phyloP scores from a whole-genome alignment of 2,888 invertebrate species.

The Elegia similella region DNA sequence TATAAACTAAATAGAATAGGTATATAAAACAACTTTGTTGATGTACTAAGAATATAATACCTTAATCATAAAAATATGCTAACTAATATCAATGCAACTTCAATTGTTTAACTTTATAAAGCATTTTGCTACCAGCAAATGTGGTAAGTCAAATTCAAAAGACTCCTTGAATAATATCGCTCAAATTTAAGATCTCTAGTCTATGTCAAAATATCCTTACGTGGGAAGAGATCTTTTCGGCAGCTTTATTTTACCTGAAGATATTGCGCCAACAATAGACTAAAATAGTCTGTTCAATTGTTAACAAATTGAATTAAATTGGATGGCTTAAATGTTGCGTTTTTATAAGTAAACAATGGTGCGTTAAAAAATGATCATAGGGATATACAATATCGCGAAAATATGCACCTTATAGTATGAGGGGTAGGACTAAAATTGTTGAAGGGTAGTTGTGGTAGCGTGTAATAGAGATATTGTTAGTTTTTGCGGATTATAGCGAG shows the following conservation, averaged over 20 bases:
- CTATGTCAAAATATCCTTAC: not conserved
- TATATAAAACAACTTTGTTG: too few species aligned
- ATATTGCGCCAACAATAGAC: conserved; percentile 48
- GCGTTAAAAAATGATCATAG: conserved; percentile 23
- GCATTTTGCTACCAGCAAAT: not conserved
- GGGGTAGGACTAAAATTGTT: conserved; percentile 23
- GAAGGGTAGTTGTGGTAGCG: conserved; percentile 11
- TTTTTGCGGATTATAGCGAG: conserved; percentile 73
- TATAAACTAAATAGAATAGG: too few species aligned
- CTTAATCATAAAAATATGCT: too few species aligned
- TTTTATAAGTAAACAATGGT: conserved; percentile 42
- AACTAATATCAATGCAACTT: too few species aligned
- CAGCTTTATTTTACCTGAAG: conserved; percentile 25
- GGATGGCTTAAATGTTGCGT: conserved; percentile 49
- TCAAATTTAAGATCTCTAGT: not conserved
- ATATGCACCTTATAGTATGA: not conserved
- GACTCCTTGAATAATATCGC: not conserved
- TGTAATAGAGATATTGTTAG: conserved; percentile 47
- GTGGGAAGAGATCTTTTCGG: conserved; percentile 1
- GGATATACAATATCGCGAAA: not conserved
- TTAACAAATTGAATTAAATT: conserved; percentile 73
- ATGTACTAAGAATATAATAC: too few species aligned
- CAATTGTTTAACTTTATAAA: too few species aligned
- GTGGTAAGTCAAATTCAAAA: not conserved
- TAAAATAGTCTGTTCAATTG: conserved; percentile 57